Percentiles rank a stretch among this genome's conserved stretches.
These are phyloP conservation scores for Mesembrinibis cayennensis DNA, from an alignment of 2,113 vertebrate genomes.

Conservation along the genomic window DNA sequence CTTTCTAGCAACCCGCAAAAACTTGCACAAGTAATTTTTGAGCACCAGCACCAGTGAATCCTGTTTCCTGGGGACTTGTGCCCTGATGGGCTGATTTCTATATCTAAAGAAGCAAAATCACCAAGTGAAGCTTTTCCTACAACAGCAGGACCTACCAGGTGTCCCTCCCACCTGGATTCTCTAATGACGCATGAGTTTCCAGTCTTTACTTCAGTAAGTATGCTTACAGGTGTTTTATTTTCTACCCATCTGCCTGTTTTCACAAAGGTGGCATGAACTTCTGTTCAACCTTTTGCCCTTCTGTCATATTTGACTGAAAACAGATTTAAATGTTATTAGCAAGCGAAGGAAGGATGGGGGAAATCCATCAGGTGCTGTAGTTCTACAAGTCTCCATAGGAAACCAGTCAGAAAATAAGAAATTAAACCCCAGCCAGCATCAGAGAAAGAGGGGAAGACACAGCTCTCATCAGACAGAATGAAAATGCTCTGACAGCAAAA, in stretches of 20 bases:
- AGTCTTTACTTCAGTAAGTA: background rate
- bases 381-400: background rate
- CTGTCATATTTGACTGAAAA: background rate
- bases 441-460: background rate
- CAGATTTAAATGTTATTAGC: background rate
- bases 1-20: background rate
- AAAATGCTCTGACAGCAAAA: background rate
- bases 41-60: background rate
- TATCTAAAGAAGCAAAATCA: background rate
- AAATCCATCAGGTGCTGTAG: background rate
- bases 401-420: background rate
- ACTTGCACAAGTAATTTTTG: background rate
- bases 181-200: background rate
- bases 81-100: background rate
- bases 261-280: background rate
- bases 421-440: background rate
- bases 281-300: background rate
- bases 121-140: background rate
- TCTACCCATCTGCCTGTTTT: background rate
- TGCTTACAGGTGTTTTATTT: background rate
- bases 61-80: background rate
- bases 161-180: background rate
- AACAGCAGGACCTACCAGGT: background rate
- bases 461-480: background rate
- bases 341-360: background rate